Evolutionary conservation across 2,888 invertebrate species (phyloP), one percentile per base, ranked within the genome.

Genomic region (Poecilobothrus nobilitatus): DNA sequence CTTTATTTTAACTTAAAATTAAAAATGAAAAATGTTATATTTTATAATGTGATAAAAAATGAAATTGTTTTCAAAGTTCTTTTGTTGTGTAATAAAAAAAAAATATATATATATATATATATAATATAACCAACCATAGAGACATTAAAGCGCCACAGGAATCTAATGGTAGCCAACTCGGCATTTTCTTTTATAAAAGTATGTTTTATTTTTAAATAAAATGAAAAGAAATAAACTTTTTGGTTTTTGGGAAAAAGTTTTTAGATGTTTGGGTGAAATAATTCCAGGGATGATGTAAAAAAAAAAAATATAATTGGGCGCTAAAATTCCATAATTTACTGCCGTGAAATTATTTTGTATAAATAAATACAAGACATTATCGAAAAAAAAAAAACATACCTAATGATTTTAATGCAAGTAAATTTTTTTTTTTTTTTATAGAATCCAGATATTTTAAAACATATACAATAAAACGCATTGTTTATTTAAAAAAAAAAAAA

Each of bases 241-340:
- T 41, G 4, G 1, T 41, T 41, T 41, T 41, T 41, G 41, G 41
- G 9, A 41, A 41, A 15, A 2, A 41, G 4, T 12, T 12, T 3
- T 41, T 41, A 9, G 41, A 27, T 6, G 41, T 41, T 8, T 41
- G 7, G 7, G 9, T 41, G 15, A 41, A 41, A 41, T 41, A 41
- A 12, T 41, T 27, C 3, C 3, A 27, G 27, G 5, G 27, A 27
- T 5, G 27, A 2, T 27, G 5, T 27, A 27, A 27, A 5, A 5
- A 5, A 5, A 4, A 27, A 27, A 27, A 27, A 4, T 27, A 27
- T 27, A 27, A 18, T 53, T 53, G 53, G 53, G 53, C 53, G 53
- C 53, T 53, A 53, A 53, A 53, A 53, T 53, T 53, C 53, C 53
- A 53, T 53, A 53, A 53, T 53, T 53, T 53, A 53, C 53, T 53